Conservation (phyloP, 2,888 invertebrate species). For the Leptinotarsa peninsularis region DNA sequence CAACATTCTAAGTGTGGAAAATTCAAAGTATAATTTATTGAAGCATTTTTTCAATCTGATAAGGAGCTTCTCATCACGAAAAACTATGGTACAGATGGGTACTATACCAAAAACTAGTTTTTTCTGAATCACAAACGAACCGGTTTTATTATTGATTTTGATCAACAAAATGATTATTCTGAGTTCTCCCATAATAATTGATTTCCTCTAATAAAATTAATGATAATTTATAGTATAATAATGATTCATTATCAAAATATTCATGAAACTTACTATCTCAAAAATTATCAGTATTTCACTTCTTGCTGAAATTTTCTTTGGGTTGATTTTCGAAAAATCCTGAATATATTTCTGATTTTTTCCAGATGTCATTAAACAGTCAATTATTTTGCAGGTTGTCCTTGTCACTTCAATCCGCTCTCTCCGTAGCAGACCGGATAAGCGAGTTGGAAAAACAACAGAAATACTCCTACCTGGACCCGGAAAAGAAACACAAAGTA, state of each 20-base stretch:
- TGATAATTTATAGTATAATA: no score
- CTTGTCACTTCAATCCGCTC: conserved; percentile 63
- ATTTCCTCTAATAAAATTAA: no score
- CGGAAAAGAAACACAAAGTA: conserved; percentile 78
- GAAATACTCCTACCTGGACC: conserved; percentile 78
- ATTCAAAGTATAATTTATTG: neutral
- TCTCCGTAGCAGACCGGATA: conserved; percentile 76
- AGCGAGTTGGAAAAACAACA: conserved; percentile 74
- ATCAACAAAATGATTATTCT: no score
- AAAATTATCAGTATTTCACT: neutral
- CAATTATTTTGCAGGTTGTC: conserved; percentile 57
- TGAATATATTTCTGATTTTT: neutral
- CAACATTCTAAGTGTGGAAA: no score
- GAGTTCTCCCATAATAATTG: no score
- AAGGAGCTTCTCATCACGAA: no score
- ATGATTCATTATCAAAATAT: neutral
- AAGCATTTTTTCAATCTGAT: neutral
- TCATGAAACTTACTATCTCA: neutral
- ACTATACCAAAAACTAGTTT: no score
- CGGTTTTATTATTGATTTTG: no score
- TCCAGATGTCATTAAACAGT: neutral
- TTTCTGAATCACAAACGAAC: no score
- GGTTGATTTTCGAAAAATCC: neutral
- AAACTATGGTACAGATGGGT: no score
- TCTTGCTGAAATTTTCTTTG: neutral